Evolutionary conservation across 2,797 vertebrate genomes (phyloP).

Genomic region (Hyperoplus immaculatus): DNA sequence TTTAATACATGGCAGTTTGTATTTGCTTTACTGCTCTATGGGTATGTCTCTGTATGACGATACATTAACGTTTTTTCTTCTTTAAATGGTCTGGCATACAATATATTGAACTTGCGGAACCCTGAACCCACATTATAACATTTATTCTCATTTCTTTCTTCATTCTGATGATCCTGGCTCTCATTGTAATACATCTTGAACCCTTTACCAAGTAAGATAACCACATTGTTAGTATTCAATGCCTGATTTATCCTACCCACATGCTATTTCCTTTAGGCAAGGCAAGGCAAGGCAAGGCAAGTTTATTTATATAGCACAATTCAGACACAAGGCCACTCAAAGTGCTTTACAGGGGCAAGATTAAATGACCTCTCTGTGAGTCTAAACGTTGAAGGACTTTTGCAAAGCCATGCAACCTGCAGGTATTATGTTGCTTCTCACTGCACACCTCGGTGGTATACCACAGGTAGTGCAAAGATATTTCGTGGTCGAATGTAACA

Average conservation of each 20-base stretch:
- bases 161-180: constrained; percentile 2
- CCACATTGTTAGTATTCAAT: background rate
- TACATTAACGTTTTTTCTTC: background rate
- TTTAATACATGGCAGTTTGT: constrained; percentile 4
- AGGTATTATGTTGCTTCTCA: background rate
- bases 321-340: too few species aligned
- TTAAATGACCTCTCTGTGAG: background rate
- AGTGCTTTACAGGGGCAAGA: too few species aligned
- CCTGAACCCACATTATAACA: background rate
- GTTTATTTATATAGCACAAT: too few species aligned
- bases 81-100: constrained; percentile 24
- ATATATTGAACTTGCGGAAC: background rate
- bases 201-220: background rate
- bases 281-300: too few species aligned
- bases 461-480: background rate
- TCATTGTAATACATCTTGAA: constrained; percentile 6
- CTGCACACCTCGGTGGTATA: background rate
- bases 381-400: background rate
- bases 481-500: background rate
- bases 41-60: constrained; percentile 2
- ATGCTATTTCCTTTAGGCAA: background rate
- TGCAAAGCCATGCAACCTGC: background rate
- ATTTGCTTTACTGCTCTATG: constrained; percentile 22
- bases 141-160: background rate
- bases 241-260: too few species aligned